A percentile compares a stretch with the other conserved stretches of the same genome.
These are phyloP conservation scores for Drosophila neotestacea DNA, from an alignment of 2,888 invertebrate genomes.

Conservation along the genomic window DNA sequence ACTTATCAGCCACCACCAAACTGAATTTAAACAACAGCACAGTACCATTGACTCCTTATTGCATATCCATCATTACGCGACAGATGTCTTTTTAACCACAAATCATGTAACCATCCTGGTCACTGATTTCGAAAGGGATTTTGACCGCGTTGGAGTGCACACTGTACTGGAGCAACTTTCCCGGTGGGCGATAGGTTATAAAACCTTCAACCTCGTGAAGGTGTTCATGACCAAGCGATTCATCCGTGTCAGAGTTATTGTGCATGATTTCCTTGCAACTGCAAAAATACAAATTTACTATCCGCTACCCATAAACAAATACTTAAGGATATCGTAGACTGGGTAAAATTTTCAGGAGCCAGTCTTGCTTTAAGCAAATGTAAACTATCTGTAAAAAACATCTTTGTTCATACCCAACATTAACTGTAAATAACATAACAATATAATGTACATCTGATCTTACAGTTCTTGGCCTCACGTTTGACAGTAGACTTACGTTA, in stretches of 20 bases:
- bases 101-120: neutral
- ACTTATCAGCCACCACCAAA: neutral
- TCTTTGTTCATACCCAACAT: conserved; percentile 13
- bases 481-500: too few relatives aligned
- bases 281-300: conserved; percentile 19
- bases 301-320: conserved; percentile 14
- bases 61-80: neutral
- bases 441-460: too few relatives aligned
- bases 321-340: conserved; percentile 6
- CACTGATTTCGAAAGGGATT: neutral
- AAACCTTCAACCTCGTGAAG: neutral
- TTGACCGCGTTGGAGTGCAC: neutral
- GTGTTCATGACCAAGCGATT: neutral
- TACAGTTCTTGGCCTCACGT: too few relatives aligned
- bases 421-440: conserved; percentile 5
- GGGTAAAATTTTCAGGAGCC: conserved; percentile 21
- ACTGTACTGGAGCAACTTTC: neutral
- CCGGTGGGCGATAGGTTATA: neutral
- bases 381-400: conserved; percentile 29
- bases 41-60: neutral
- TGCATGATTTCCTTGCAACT: conserved; percentile 9
- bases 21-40: neutral
- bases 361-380: conserved; percentile 26
- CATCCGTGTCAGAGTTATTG: neutral
- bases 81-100: neutral